A percentile compares a stretch with the other conserved stretches of the same genome.
Evolutionary conservation across 2,888 invertebrate genomes (phyloP).

Genomic region (Trisateles emortualis): DNA sequence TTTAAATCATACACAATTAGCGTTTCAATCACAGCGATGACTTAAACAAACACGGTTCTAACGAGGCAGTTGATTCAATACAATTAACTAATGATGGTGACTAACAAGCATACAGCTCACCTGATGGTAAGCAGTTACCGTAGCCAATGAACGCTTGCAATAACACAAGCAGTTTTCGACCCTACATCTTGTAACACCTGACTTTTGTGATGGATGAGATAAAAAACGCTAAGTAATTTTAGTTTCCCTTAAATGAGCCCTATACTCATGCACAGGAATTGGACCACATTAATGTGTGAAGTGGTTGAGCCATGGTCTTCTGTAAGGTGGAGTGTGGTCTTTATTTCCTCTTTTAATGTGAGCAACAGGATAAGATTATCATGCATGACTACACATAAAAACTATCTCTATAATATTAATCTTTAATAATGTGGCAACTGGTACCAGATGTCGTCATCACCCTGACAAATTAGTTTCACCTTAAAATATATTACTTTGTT

Average conservation of each 20-base stretch:
- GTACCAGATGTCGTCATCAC: slow-evolving; percentile 58
- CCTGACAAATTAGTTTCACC: slow-evolving; percentile 60
- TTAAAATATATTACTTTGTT: slow-evolving; percentile 56
- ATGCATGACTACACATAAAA: slow-evolving; percentile 26
- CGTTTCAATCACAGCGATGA: background rate
- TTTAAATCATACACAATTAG: too few species aligned
- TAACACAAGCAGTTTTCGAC: too few species aligned
- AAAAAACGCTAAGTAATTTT: too few species aligned
- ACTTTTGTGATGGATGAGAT: too few species aligned
- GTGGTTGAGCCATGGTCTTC: too few species aligned
- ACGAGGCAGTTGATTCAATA: slow-evolving; percentile 10
- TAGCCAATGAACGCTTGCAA: slow-evolving; percentile 12
- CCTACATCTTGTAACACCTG: too few species aligned
- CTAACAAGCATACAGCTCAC: too few species aligned
- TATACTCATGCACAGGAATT: too few species aligned
- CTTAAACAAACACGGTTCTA: slow-evolving; percentile 1
- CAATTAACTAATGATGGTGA: slow-evolving; percentile 6
- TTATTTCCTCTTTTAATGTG: slow-evolving; percentile 2
- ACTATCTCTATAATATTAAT: slow-evolving; percentile 42
- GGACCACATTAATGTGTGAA: too few species aligned
- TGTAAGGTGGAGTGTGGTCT: too few species aligned
- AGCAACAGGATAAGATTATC: slow-evolving; percentile 19
- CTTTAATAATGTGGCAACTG: slow-evolving; percentile 59
- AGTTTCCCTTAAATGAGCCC: too few species aligned
- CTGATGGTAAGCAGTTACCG: too few species aligned